Evolutionary conservation across 2,113 vertebrate genomes (phyloP).

Genomic region (Azemiops feae): DNA sequence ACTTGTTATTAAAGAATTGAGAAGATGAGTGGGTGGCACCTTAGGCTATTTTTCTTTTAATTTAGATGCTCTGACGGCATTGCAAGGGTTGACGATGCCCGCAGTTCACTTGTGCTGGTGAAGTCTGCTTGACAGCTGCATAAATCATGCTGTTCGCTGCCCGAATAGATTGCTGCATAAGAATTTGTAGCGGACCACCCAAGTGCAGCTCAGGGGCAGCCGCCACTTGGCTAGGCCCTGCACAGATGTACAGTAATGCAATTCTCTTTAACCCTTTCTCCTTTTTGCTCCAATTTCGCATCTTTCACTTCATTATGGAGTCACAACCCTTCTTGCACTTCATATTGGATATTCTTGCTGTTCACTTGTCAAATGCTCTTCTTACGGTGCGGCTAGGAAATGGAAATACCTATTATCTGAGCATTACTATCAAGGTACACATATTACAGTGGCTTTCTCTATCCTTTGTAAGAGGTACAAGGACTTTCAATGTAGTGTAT

Average conservation of each 20-base stretch:
- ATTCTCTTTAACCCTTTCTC: constrained; percentile 73
- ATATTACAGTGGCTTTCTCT: not conserved
- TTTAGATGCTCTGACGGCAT: constrained; percentile 68
- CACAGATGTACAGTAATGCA: constrained; percentile 73
- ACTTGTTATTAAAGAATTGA: constrained; percentile 69
- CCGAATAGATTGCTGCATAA: constrained; percentile 73
- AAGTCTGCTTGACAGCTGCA: constrained; percentile 81
- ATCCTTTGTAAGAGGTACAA: constrained; percentile 35
- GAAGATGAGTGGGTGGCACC: constrained; percentile 77
- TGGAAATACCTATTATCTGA: constrained; percentile 8
- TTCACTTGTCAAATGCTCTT: constrained; percentile 18
- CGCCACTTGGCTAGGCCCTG: constrained; percentile 55
- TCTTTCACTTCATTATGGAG: constrained; percentile 33
- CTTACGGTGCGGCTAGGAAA: constrained; percentile 20
- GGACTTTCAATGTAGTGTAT: constrained; percentile 12
- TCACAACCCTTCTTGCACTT: not conserved
- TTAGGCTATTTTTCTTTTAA: constrained; percentile 76
- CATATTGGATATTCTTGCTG: not conserved
- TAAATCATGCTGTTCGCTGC: constrained; percentile 77
- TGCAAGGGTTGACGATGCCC: constrained; percentile 67
- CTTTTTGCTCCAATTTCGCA: constrained; percentile 33
- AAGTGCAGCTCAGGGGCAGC: constrained; percentile 56
- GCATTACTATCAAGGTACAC: not conserved
- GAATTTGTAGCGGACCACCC: constrained; percentile 78
- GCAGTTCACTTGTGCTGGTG: constrained; percentile 75